Percentiles rank a stretch among this genome's conserved stretches.
Evolutionary conservation across 1,140 invertebrate genomes (phyloP).

Genomic region (Leguminivora glycinivorella): DNA sequence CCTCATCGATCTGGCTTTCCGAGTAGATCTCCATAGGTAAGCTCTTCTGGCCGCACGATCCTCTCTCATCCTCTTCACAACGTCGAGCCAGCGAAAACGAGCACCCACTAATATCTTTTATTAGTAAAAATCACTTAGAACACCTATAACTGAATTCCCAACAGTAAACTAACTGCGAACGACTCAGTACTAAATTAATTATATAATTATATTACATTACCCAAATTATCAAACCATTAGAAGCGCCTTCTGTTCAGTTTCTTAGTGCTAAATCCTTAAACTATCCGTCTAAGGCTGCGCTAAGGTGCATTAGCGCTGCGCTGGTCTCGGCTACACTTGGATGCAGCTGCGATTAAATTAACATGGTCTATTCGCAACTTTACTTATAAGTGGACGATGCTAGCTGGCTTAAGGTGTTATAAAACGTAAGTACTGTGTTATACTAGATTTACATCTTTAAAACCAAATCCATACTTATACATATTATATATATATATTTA

Average conservation of each 20-base stretch:
- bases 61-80: no score
- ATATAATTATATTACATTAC: neutral
- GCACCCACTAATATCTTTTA: no score
- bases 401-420: neutral
- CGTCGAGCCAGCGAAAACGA: no score
- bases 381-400: neutral
- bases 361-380: neutral
- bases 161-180: neutral
- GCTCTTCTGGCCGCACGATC: no score
- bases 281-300: neutral
- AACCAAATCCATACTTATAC: no score
- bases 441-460: no score
- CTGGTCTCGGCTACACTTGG: conserved; percentile 8
- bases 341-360: conserved; percentile 2
- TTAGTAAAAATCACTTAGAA: no score
- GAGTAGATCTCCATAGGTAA: no score
- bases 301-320: conserved; percentile 10
- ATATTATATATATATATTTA: no score
- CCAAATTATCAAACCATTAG: no score
- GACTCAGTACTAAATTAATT: no score
- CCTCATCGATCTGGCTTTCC: no score
- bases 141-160: neutral
- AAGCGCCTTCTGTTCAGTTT: neutral
- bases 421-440: neutral
- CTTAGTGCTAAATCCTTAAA: neutral